A percentile compares a stretch with the other conserved stretches of the same genome.
Conservation (phyloP, 2,888 invertebrate genomes). For the Xylota segnis region DNA sequence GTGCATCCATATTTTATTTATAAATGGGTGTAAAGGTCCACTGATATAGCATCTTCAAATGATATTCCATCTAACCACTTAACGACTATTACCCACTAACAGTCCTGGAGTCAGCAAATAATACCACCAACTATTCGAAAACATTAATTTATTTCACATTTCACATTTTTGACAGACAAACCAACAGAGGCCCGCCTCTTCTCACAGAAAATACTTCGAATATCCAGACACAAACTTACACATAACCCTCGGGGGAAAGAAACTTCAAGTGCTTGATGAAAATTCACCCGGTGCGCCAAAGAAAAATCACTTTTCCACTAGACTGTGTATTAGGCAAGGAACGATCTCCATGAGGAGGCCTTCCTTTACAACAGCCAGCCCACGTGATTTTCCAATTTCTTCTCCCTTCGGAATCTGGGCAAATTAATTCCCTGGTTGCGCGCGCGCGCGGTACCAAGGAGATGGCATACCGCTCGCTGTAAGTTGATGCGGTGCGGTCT, state of each 20-base stretch:
- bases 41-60: not conserved
- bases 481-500: constrained; percentile 41
- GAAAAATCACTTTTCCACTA: constrained; percentile 53
- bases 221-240: constrained; percentile 19
- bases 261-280: constrained; percentile 56
- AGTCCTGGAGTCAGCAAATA: constrained; percentile 25
- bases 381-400: constrained; percentile 68
- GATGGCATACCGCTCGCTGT: constrained; percentile 26
- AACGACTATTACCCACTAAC: constrained; percentile 16
- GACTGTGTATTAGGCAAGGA: constrained; percentile 20
- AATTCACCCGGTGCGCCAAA: constrained; percentile 35
- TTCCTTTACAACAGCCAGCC: constrained; percentile 27
- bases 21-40: too few species aligned
- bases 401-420: constrained; percentile 45
- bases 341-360: constrained; percentile 2
- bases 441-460: constrained; percentile 5
- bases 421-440: constrained; percentile 60
- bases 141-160: constrained; percentile 65
- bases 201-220: constrained; percentile 31
- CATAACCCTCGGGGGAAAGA: constrained; percentile 35
- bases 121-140: constrained; percentile 21
- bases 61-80: constrained; percentile 11
- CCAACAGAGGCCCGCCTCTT: constrained; percentile 61
- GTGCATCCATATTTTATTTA: too few species aligned
- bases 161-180: constrained; percentile 68